Percentiles rank a stretch among this genome's conserved stretches.
Conservation (phyloP, 1,140 invertebrate genomes). For the Helicoverpa zea region DNA sequence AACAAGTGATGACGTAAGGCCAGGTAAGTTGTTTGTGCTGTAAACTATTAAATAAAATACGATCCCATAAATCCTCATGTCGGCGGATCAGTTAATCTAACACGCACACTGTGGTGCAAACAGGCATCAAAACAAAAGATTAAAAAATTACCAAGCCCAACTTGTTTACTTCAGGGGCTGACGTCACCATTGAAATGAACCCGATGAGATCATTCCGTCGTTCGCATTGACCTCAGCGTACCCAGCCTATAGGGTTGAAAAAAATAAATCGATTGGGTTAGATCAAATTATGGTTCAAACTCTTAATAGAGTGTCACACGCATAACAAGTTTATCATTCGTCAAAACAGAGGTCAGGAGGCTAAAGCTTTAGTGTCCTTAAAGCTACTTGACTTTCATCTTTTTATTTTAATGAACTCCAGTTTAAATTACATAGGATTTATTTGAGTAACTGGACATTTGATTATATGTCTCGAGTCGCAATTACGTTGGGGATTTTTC, state of each 20-base stretch:
- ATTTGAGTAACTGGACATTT: too few relatives aligned
- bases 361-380: neutral
- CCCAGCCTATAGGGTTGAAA: slow-evolving; percentile 17
- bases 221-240: slow-evolving; percentile 30
- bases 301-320: neutral
- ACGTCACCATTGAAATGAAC: slow-evolving; percentile 53
- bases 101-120: slow-evolving; percentile 43
- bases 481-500: neutral
- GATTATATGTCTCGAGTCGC: too few relatives aligned
- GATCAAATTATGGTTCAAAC: neutral
- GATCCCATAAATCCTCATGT: slow-evolving; percentile 46
- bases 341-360: neutral
- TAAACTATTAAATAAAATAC: slow-evolving; percentile 44
- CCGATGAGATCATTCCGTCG: slow-evolving; percentile 51
- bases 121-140: slow-evolving; percentile 54
- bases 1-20: slow-evolving; percentile 32
- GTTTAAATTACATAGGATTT: too few relatives aligned
- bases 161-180: slow-evolving; percentile 55
- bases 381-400: neutral
- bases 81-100: slow-evolving; percentile 38
- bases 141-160: slow-evolving; percentile 49
- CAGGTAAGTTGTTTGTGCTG: slow-evolving; percentile 35
- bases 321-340: neutral
- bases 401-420: neutral
- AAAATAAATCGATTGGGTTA: neutral